phyloP scores from a whole-genome alignment of 1,140 invertebrate genomes.

The Copidosoma floridanum region DNA sequence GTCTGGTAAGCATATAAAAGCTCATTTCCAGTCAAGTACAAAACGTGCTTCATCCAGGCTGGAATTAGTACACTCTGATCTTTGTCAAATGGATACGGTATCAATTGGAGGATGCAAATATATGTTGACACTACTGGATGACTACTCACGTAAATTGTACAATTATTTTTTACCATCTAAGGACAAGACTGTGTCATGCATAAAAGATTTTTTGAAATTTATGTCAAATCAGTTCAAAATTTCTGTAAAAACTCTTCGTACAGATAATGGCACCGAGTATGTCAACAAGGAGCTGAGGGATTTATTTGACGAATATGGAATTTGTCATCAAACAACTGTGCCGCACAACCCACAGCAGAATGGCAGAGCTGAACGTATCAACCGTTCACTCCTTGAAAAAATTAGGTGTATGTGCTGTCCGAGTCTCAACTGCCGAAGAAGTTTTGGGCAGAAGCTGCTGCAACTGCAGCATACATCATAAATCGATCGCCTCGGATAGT shows the following conservation, averaged over 20 bases:
- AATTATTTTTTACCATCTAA: constrained; percentile 44
- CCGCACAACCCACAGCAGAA: constrained; percentile 50
- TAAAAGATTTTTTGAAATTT: constrained; percentile 38
- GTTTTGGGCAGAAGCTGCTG: constrained; percentile 3
- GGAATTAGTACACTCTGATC: constrained; percentile 37
- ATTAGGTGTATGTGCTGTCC: constrained; percentile 36
- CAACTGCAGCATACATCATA: constrained; percentile 34
- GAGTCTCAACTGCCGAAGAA: constrained; percentile 41
- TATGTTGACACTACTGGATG: constrained; percentile 43
- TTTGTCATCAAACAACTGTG: constrained; percentile 31
- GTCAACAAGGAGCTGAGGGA: constrained; percentile 30
- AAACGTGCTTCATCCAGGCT: constrained; percentile 12
- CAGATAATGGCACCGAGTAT: constrained; percentile 47
- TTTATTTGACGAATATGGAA: constrained; percentile 25
- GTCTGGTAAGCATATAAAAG: background rate
- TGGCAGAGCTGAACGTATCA: constrained; percentile 48
- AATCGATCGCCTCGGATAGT: constrained; percentile 14
- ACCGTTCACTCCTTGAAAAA: constrained; percentile 17
- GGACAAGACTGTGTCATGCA: constrained; percentile 40
- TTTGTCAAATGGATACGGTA: constrained; percentile 33
- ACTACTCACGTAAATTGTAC: constrained; percentile 35
- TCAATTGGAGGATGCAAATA: constrained; percentile 38
- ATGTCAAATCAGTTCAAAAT: constrained; percentile 21
- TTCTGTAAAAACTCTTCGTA: constrained; percentile 39
- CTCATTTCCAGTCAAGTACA: constrained; percentile 18